Conservation (phyloP, 1,140 invertebrate genomes). For the Drosophila orena region DNA sequence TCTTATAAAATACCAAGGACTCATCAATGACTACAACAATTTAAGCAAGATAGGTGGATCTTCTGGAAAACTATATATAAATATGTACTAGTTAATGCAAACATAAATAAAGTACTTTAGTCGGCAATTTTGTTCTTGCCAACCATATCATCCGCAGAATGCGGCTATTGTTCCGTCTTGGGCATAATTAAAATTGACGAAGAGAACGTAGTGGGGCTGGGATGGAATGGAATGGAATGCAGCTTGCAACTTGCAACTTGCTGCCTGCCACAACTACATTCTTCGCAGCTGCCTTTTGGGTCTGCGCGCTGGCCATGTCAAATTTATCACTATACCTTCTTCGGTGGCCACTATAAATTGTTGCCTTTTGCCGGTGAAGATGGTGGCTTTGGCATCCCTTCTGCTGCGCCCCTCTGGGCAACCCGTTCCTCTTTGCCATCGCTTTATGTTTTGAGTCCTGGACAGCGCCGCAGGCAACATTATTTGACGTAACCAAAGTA, state of each 20-base stretch:
- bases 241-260: neutral
- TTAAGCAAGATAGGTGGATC: too few relatives aligned
- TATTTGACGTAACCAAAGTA: slow-evolving; percentile 82
- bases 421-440: slow-evolving; percentile 24
- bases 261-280: neutral
- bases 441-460: slow-evolving; percentile 44
- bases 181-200: slow-evolving; percentile 59
- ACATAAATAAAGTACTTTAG: neutral
- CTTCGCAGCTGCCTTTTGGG: slow-evolving; percentile 13
- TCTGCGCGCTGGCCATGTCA: slow-evolving; percentile 53
- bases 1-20: neutral
- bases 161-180: slow-evolving; percentile 1
- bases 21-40: too few relatives aligned
- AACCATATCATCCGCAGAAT: neutral
- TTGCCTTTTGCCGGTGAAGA: slow-evolving; percentile 56
- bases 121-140: neutral
- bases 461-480: slow-evolving; percentile 72
- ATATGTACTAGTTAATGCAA: too few relatives aligned
- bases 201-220: slow-evolving; percentile 10
- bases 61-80: too few relatives aligned
- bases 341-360: slow-evolving; percentile 74
- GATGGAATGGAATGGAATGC: slow-evolving; percentile 16
- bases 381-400: slow-evolving; percentile 25
- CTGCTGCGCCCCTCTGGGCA: slow-evolving; percentile 9
- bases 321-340: slow-evolving; percentile 72